Evolutionary conservation across 2,797 vertebrate species (phyloP).

Genomic region (Phoeniculus purpureus): DNA sequence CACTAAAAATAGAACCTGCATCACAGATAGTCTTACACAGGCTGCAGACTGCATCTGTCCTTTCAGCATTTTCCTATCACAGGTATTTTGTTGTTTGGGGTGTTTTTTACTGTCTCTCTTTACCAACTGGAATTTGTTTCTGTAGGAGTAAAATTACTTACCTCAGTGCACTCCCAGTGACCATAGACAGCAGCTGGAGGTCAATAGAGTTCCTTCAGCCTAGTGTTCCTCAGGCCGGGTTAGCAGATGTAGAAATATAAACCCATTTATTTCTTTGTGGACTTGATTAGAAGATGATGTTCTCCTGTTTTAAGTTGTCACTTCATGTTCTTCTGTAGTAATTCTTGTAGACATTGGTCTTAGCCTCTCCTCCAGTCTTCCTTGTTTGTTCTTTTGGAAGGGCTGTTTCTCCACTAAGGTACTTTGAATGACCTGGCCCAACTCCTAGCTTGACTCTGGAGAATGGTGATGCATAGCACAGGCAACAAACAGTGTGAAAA

Average conservation of each 20-base stretch:
- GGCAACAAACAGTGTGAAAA: neutral
- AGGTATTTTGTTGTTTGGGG: neutral
- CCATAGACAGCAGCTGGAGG: neutral
- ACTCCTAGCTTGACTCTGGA: neutral
- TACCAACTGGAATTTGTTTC: neutral
- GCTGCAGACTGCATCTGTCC: neutral
- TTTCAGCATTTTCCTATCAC: neutral
- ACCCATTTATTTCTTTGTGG: neutral
- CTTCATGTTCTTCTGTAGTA: neutral
- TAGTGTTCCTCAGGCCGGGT: neutral
- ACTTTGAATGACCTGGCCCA: neutral
- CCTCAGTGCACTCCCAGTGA: neutral
- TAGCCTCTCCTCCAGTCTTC: neutral
- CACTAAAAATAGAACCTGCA: neutral
- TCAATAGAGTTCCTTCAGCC: neutral
- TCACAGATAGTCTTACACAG: neutral
- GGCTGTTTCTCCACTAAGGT: neutral
- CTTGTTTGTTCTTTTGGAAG: neutral
- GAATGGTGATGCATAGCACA: neutral
- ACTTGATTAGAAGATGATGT: neutral
- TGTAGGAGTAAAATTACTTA: neutral
- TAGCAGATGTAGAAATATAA: neutral
- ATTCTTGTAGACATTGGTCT: neutral
- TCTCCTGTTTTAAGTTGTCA: neutral
- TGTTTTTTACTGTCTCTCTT: neutral